Conservation (phyloP, 2,888 invertebrate species). For the Amblyjoppa fuscipennis region DNA sequence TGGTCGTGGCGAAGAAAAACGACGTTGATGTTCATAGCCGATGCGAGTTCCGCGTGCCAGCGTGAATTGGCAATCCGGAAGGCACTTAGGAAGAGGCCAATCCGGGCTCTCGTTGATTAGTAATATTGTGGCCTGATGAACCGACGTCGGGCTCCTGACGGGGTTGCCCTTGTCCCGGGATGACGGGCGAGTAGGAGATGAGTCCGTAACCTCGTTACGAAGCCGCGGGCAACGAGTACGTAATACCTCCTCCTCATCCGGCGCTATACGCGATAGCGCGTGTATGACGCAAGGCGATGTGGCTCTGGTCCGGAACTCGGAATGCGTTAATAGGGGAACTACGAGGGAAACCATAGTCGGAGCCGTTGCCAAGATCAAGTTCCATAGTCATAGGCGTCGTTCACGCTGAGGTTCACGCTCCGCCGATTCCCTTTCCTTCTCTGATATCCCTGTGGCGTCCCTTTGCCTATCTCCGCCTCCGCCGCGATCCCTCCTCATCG, state of each 20-base stretch:
- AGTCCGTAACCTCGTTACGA: constrained; percentile 83
- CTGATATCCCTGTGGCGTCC: constrained; percentile 5
- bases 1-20: no score
- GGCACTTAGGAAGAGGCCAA: constrained; percentile 81
- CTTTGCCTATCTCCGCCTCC: background rate
- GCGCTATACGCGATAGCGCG: constrained; percentile 18
- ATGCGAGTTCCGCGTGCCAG: constrained; percentile 71
- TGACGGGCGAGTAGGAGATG: constrained; percentile 81
- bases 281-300: background rate
- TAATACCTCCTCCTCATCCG: constrained; percentile 25
- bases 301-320: background rate
- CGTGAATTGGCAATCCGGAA: constrained; percentile 82
- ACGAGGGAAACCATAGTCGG: background rate
- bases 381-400: constrained; percentile 15
- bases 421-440: constrained; percentile 3
- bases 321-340: constrained; percentile 22
- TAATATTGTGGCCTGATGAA: constrained; percentile 85
- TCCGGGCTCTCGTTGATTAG: constrained; percentile 81
- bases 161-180: constrained; percentile 62
- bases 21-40: constrained; percentile 15
- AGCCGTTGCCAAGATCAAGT: constrained; percentile 6
- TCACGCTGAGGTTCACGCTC: constrained; percentile 10
- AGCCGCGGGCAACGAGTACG: constrained; percentile 75
- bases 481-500: background rate
- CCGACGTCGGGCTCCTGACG: constrained; percentile 79